Percentiles rank a stretch among this genome's conserved stretches.
phyloP scores from a whole-genome alignment of 2,113 vertebrate genomes.

The Cottus gobio region DNA sequence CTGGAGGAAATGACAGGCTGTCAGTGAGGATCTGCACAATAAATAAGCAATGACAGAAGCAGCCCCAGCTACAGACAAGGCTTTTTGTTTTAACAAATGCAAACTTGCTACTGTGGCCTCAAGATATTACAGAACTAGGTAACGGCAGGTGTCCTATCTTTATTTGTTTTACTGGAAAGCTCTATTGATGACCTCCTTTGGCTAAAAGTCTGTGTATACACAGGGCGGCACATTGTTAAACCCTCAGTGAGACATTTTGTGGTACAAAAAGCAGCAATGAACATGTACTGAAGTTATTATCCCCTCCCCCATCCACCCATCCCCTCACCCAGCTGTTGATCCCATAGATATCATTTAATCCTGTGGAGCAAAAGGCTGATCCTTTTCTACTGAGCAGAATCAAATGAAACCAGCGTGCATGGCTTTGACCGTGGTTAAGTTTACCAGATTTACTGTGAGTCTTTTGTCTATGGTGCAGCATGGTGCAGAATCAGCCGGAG shows the following conservation, averaged over 20 bases:
- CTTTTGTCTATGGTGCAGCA: not conserved
- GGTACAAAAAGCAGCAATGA: slow-evolving; percentile 57
- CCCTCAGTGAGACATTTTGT: slow-evolving; percentile 39
- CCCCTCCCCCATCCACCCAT: slow-evolving; percentile 71
- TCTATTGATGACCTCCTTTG: slow-evolving; percentile 11
- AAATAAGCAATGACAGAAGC: slow-evolving; percentile 68
- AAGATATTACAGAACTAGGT: slow-evolving; percentile 15
- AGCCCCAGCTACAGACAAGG: slow-evolving; percentile 39
- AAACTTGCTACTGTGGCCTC: slow-evolving; percentile 38
- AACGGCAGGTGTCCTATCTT: not conserved
- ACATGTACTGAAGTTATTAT: slow-evolving; percentile 61
- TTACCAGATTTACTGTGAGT: slow-evolving; percentile 18
- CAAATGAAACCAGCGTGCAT: slow-evolving; percentile 47
- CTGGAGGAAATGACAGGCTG: slow-evolving; percentile 82
- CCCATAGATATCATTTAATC: slow-evolving; percentile 82
- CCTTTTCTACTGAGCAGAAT: slow-evolving; percentile 70
- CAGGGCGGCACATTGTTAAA: slow-evolving; percentile 17
- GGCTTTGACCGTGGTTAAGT: slow-evolving; percentile 16
- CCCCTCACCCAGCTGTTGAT: slow-evolving; percentile 79
- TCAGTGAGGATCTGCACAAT: slow-evolving; percentile 67
- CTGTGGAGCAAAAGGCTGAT: slow-evolving; percentile 77
- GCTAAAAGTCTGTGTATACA: not conserved
- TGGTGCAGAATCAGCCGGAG: slow-evolving; percentile 11
- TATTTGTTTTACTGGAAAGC: slow-evolving; percentile 11
- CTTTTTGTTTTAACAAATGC: slow-evolving; percentile 55